Percentiles rank a stretch among this genome's conserved stretches.
phyloP scores from a whole-genome alignment of 1,140 invertebrate genomes.

The Drosophila mojavensis region DNA sequence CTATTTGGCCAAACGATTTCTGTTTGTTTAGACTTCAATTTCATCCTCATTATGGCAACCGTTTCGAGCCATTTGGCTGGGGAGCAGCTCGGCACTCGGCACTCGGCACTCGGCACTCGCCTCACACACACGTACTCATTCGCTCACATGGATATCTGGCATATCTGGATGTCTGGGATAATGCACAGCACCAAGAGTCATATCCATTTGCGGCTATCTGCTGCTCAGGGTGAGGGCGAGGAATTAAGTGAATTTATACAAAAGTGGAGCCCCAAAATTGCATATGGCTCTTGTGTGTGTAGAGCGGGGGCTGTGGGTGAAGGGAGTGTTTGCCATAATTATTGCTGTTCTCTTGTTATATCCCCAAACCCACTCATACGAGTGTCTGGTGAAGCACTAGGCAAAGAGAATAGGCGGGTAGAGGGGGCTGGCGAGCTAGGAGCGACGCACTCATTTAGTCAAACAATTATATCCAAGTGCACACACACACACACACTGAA shows the following conservation, averaged over 20 bases:
- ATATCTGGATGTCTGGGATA: constrained; percentile 18
- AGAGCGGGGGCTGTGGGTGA: background rate
- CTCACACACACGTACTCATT: too few species aligned
- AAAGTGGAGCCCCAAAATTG: constrained; percentile 38
- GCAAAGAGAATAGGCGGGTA: background rate
- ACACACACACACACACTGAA: constrained; percentile 65
- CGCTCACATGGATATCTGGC: constrained; percentile 11
- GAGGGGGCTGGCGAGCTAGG: background rate
- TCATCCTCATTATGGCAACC: constrained; percentile 63
- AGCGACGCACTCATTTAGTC: constrained; percentile 69
- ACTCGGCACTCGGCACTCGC: background rate
- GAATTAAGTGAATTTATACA: constrained; percentile 61
- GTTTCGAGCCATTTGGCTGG: constrained; percentile 26
- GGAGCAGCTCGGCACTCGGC: constrained; percentile 1
- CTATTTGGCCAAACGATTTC: constrained; percentile 17
- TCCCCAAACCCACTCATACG: constrained; percentile 1
- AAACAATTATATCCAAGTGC: constrained; percentile 76
- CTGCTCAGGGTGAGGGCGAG: constrained; percentile 21
- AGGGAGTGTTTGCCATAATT: constrained; percentile 66
- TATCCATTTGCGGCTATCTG: constrained; percentile 40
- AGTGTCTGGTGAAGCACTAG: constrained; percentile 44
- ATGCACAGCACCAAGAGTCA: constrained; percentile 56
- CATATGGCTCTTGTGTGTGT: constrained; percentile 20
- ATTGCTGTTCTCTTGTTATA: constrained; percentile 53
- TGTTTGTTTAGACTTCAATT: constrained; percentile 74